These are phyloP conservation scores for Drosophila flavopinicola DNA, from an alignment of 2,888 invertebrate genomes.

Conservation along the genomic window DNA sequence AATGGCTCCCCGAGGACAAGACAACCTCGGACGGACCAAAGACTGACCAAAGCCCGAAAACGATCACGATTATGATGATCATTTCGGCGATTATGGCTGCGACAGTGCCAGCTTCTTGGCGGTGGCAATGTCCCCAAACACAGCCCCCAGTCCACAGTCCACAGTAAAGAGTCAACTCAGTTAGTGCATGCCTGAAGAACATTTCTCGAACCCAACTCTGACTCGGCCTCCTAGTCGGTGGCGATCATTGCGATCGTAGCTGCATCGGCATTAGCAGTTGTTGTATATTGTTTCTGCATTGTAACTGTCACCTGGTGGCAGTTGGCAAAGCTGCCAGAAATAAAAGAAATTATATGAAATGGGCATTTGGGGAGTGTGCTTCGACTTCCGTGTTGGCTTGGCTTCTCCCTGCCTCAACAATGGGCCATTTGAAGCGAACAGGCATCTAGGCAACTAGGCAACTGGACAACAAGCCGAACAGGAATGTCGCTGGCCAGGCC, in stretches of 20 bases:
- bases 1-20: constrained; percentile 73
- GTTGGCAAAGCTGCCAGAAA: constrained; percentile 73
- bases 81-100: constrained; percentile 65
- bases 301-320: constrained; percentile 76
- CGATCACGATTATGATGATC: constrained; percentile 77
- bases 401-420: constrained; percentile 45
- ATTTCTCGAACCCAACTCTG: constrained; percentile 30
- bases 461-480: constrained; percentile 9
- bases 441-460: too few species aligned
- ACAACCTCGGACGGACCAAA: constrained; percentile 52
- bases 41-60: constrained; percentile 55
- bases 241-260: constrained; percentile 50
- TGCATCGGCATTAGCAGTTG: constrained; percentile 49
- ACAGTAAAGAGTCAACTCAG: constrained; percentile 18
- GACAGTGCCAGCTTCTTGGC: constrained; percentile 41
- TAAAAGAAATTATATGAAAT: constrained; percentile 78
- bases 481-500: constrained; percentile 34
- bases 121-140: constrained; percentile 63
- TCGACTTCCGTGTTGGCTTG: constrained; percentile 71
- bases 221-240: constrained; percentile 31
- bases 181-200: constrained; percentile 33
- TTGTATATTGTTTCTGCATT: constrained; percentile 76
- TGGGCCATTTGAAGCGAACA: constrained; percentile 60
- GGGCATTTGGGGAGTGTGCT: constrained; percentile 74
- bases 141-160: constrained; percentile 5